These are phyloP conservation scores for Lota lota DNA, from an alignment of 2,113 vertebrate genomes.

Conservation along the genomic window DNA sequence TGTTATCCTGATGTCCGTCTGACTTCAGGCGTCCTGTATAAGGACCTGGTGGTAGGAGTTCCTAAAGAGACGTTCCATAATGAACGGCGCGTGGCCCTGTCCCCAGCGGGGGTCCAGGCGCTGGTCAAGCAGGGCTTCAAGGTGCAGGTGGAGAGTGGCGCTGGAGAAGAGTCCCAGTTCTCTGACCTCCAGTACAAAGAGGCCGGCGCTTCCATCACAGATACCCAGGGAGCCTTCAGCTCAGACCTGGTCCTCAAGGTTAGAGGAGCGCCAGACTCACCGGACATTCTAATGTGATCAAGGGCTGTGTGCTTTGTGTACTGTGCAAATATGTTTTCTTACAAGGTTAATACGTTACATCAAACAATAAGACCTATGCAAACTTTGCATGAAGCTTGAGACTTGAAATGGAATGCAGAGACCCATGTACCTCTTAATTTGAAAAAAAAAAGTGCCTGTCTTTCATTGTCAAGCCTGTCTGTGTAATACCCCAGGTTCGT, in stretches of 20 bases:
- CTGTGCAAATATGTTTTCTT: too few relatives aligned
- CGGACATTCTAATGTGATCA: background rate
- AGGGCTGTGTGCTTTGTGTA: too few relatives aligned
- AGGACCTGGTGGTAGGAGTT: constrained; percentile 70
- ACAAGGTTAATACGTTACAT: too few relatives aligned
- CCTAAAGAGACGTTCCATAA: constrained; percentile 68
- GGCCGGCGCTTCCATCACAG: constrained; percentile 61
- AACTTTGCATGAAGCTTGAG: too few relatives aligned
- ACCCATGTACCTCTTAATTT: too few relatives aligned
- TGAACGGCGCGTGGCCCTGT: constrained; percentile 70
- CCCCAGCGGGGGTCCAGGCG: constrained; percentile 62
- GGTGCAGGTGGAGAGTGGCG: constrained; percentile 70
- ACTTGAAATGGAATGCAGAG: too few relatives aligned
- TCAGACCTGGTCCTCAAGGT: constrained; percentile 75
- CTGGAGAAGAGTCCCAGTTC: constrained; percentile 72
- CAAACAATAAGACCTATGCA: too few relatives aligned
- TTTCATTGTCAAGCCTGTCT: too few relatives aligned
- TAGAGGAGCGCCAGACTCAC: background rate
- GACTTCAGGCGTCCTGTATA: constrained; percentile 56
- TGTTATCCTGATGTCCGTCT: constrained; percentile 18
- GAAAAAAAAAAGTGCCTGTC: too few relatives aligned
- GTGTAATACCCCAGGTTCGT: constrained; percentile 54
- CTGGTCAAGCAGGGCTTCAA: constrained; percentile 74
- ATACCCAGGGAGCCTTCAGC: constrained; percentile 57
- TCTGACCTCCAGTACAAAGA: constrained; percentile 68